Evolutionary conservation across 2,888 invertebrate species (phyloP).

Genomic region (Diplolepis rosae): DNA sequence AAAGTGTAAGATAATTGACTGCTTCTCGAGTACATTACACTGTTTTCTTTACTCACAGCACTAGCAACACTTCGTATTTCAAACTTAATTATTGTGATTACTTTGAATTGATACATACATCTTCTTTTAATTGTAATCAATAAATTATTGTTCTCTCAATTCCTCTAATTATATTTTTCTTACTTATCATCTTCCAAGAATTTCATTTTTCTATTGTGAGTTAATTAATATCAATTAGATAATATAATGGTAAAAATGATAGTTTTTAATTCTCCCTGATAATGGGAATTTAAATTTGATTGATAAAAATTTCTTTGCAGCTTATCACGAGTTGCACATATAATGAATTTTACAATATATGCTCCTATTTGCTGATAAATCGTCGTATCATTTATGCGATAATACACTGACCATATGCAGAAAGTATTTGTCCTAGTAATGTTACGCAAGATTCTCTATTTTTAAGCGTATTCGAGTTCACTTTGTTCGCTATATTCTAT

Average conservation of each 20-base stretch:
- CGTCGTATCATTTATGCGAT: background rate
- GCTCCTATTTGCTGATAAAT: background rate
- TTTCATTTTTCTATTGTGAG: background rate
- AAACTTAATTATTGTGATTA: background rate
- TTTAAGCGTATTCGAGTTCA: constrained; percentile 13
- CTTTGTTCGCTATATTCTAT: constrained; percentile 43
- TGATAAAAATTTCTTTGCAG: background rate
- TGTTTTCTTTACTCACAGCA: background rate
- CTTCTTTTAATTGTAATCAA: background rate
- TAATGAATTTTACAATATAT: background rate
- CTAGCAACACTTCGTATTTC: background rate
- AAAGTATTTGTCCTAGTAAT: constrained; percentile 9
- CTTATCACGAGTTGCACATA: background rate
- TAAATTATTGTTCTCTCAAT: background rate
- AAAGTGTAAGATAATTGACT: constrained; percentile 11
- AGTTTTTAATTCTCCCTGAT: background rate
- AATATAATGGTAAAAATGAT: background rate
- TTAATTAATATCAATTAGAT: background rate
- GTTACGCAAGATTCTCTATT: background rate
- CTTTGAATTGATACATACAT: background rate
- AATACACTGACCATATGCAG: background rate
- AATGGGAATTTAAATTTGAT: background rate
- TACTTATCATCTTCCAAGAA: background rate
- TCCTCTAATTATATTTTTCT: background rate
- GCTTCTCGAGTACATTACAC: background rate